These are phyloP conservation scores for Diuraphis noxia DNA, from an alignment of 1,140 invertebrate species.

Conservation along the genomic window DNA sequence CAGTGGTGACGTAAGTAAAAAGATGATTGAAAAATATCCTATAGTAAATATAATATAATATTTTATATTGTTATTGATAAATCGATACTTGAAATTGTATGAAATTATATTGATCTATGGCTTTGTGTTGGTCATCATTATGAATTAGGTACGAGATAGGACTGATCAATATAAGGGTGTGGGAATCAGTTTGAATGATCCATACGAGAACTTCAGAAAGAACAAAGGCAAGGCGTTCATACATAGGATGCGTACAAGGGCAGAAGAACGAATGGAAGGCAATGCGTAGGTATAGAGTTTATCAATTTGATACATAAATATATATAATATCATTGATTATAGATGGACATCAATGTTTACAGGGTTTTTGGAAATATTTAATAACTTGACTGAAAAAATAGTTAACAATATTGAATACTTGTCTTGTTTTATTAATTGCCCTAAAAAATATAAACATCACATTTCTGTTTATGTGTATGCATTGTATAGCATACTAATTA, in stretches of 20 bases:
- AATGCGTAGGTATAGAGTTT: conserved; percentile 52
- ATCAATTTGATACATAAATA: conserved; percentile 8
- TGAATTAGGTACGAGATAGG: conserved; percentile 69
- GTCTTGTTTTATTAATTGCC: too few species aligned
- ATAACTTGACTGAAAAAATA: background rate
- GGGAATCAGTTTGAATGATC: conserved; percentile 87
- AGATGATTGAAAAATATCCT: conserved; percentile 25
- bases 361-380: background rate
- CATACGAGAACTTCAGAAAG: conserved; percentile 96
- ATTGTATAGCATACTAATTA: background rate
- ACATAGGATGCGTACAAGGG: conserved; percentile 90
- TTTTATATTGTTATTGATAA: conserved; percentile 42
- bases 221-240: conserved; percentile 96
- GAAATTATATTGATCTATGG: conserved; percentile 24
- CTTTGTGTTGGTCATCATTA: conserved; percentile 54
- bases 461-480: background rate
- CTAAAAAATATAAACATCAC: too few species aligned
- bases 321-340: background rate
- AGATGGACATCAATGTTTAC: background rate
- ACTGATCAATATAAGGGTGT: conserved; percentile 92
- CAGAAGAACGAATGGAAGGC: conserved; percentile 69
- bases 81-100: conserved; percentile 16
- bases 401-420: too few species aligned
- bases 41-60: background rate
- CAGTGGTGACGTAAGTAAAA: conserved; percentile 74